These are phyloP conservation scores for Microctenopoma lineatum DNA, from an alignment of 2,797 vertebrate species.

Conservation along the genomic window DNA sequence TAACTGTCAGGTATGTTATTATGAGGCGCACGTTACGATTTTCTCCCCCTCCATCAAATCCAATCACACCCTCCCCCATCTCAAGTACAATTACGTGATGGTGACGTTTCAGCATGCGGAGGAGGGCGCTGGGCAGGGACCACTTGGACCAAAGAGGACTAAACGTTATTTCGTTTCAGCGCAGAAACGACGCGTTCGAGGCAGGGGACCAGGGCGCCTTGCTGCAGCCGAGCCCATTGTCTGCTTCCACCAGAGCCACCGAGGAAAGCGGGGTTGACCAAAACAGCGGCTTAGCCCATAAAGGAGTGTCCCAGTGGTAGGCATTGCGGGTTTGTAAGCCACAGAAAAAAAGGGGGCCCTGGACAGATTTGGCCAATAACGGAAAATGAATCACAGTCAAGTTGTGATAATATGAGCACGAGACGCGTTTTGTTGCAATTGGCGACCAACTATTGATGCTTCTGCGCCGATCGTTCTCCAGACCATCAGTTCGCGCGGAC, in stretches of 20 bases:
- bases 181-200: constrained; percentile 78
- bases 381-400: constrained; percentile 86
- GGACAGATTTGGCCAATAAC: constrained; percentile 77
- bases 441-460: constrained; percentile 81
- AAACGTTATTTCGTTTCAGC: constrained; percentile 80
- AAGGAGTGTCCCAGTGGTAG: constrained; percentile 78
- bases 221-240: constrained; percentile 82
- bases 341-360: constrained; percentile 65
- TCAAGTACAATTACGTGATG: constrained; percentile 83
- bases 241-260: constrained; percentile 72
- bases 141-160: constrained; percentile 80
- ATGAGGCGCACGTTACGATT: constrained; percentile 76
- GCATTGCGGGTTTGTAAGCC: constrained; percentile 72
- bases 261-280: constrained; percentile 66
- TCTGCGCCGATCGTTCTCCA: constrained; percentile 66
- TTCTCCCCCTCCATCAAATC: constrained; percentile 65
- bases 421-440: constrained; percentile 81
- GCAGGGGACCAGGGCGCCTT: constrained; percentile 78
- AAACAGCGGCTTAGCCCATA: constrained; percentile 55
- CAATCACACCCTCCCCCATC: constrained; percentile 81
- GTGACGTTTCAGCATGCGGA: constrained; percentile 84
- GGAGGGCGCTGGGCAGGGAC: constrained; percentile 84
- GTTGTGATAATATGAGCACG: constrained; percentile 83
- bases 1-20: constrained; percentile 81
- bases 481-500: constrained; percentile 74